Base-by-base conservation (phyloP, 2,888 invertebrate species). In the Acrocyrtus sp. region DNA sequence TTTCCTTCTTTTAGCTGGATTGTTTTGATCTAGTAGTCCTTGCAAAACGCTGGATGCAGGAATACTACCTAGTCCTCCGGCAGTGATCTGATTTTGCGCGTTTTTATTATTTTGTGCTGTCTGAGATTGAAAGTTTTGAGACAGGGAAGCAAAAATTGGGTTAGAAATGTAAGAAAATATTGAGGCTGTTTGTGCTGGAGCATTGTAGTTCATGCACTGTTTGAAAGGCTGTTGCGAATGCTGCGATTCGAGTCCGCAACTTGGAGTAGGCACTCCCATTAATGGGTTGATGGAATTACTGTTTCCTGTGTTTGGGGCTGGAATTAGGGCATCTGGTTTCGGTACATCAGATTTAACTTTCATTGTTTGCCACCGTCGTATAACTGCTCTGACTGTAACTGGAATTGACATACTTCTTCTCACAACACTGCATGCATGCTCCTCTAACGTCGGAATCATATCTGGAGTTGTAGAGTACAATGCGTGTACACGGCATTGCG, bases 401-500 rank as follows among this genome's bases (percentile, higher is more conserved):
- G 97, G 96, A 84, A 97, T 94, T n/a, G 96, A 96, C 82, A 95
- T 89, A 81, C 92, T 94, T 83, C 87, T 87, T 84, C 96, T 95
- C 76, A 96, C 88, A 56, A 96, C 90, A 84, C 88, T 89, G 1
- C 89, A 81, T 2, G 81, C 81, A 48, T 81, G 78, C 54, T 81
- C 81, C 60, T 81, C 81, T 3, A 81, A 57, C 4, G 81, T 81
- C 8, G 81, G 81, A 29, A 80, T 80, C 51, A 81, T 79, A 50
- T 81, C 81, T 0, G 78, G 75, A 1, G 74, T 74, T 6, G 72
- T 75, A 41, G 73, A 77, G 10, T 77, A 77, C 17, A 80, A 62
- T n/a, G 80, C 81, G 62, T 91, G 91, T 0, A 96, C 89, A 34
- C 90, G 87, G 82, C 95, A 96, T 58, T 90, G 89, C 0, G 95